Conservation (phyloP, 2,113 vertebrate species). For the Scophthalmus maximus region DNA sequence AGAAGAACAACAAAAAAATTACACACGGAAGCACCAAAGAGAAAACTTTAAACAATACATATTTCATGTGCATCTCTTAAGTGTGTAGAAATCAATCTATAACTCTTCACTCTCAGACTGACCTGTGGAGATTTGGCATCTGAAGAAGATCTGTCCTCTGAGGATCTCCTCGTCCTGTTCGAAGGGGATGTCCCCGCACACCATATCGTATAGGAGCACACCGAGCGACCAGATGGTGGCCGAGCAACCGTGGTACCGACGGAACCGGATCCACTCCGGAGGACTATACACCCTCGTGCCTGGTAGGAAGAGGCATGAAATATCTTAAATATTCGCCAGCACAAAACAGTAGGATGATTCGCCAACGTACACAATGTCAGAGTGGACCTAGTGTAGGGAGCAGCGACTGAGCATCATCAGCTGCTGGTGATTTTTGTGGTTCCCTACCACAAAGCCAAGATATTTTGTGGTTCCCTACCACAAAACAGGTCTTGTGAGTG, state of each 20-base stretch:
- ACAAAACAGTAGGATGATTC: too few relatives aligned
- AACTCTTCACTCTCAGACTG: background rate
- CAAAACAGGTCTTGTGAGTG: too few relatives aligned
- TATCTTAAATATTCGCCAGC: too few relatives aligned
- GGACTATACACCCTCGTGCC: constrained; percentile 95
- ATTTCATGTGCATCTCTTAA: too few relatives aligned
- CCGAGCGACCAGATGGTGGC: constrained; percentile 95
- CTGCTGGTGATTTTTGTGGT: too few relatives aligned
- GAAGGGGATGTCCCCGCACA: constrained; percentile 95
- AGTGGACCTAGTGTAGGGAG: too few relatives aligned
- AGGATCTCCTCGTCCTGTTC: constrained; percentile 95
- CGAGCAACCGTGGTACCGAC: constrained; percentile 92
- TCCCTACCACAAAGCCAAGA: too few relatives aligned
- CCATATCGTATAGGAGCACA: constrained; percentile 94
- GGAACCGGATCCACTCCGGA: constrained; percentile 93
- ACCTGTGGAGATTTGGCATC: constrained; percentile 90
- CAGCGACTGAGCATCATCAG: too few relatives aligned
- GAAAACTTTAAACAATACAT: background rate
- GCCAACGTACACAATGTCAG: too few relatives aligned
- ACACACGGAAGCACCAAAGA: background rate
- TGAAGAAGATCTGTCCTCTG: constrained; percentile 87
- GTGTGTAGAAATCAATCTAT: too few relatives aligned
- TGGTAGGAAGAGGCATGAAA: constrained; percentile 47
- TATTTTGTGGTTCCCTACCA: too few relatives aligned
- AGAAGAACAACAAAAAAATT: background rate